Evolutionary conservation across 1,140 invertebrate genomes (phyloP), one percentile per base, ranked within the genome.

Genomic region (Dendrolimus kikuchii): DNA sequence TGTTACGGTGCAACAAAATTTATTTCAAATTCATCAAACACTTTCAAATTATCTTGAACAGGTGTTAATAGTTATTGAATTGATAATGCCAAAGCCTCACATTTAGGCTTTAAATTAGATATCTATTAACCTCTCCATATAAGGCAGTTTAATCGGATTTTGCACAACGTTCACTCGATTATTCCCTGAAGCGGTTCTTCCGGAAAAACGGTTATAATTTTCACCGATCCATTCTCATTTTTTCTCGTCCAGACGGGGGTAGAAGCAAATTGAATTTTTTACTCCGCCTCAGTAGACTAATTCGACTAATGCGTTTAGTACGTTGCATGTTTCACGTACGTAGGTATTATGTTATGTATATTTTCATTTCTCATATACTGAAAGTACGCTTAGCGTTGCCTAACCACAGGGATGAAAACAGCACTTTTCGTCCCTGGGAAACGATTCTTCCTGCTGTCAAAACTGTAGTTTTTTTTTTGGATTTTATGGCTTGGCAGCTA

Each of bases 221-320:
- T 81, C 77, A 60, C 67, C 67, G 63, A 23, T 23, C 53, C 46
- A 60, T 48, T 57, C 59, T 57, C 65, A 59, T 64, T 81, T 84
- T 81, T 76, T 69, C 64, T 66, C 60, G 64, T 58, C 60, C 60
- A 64, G 60, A 70, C 66, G 64, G 60, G 68, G 72, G 58, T 71
- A 68, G 66, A 68, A 69, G 77, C 62, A 85, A 85, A 85, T 85
- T 85, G 79, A 82, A 78, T 85, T 85, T 82, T 84, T 81, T 71
- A 63, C 69, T 66, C 73, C 67, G 77, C 79, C 71, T 80, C 74
- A 76, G 62, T 71, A 74, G 68, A 73, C 73, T 85, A 85, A 85
- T 81, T 78, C 71, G 74, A 69, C 64, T 85, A 85, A 85, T 81
- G 74, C 75, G 73, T 72, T 81, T 84, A 78, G 68, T 66, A 57